A percentile compares a stretch with the other conserved stretches of the same genome.
Evolutionary conservation across 2,797 vertebrate species (phyloP).

Genomic region (Sebastes cheni): DNA sequence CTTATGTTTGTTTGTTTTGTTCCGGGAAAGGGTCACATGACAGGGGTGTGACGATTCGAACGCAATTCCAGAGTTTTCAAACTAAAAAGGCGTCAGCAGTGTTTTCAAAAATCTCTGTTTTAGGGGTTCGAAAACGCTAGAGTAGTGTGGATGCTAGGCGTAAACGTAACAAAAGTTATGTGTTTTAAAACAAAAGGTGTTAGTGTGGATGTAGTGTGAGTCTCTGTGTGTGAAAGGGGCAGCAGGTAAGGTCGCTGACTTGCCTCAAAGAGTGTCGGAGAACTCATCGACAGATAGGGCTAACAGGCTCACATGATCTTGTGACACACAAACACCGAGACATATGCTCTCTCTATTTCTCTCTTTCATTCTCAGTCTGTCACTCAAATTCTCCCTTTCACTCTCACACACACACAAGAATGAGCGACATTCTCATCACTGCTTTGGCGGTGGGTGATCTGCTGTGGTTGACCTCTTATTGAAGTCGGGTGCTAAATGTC

Average conservation of each 20-base stretch:
- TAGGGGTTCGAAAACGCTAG: not conserved
- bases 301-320: conserved; percentile 37
- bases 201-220: not conserved
- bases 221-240: not conserved
- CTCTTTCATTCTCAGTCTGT: conserved; percentile 2
- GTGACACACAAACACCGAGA: conserved; percentile 47
- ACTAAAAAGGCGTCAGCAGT: not conserved
- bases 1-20: not conserved
- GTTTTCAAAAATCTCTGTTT: not conserved
- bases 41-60: not conserved
- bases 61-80: not conserved
- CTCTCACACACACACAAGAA: not conserved
- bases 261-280: not conserved
- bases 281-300: conserved; percentile 21
- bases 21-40: not conserved
- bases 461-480: conserved; percentile 63
- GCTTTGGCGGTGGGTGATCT: conserved; percentile 65
- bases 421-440: conserved; percentile 46
- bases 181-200: not conserved
- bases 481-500: conserved; percentile 66
- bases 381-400: not conserved
- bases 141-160: not conserved
- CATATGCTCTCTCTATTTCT: conserved; percentile 32
- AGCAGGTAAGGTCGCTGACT: conserved; percentile 36
- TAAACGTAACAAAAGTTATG: no score